A percentile compares a stretch with the other conserved stretches of the same genome.
Conservation (phyloP, 2,797 vertebrate species). For the Centropyge bicolor region DNA sequence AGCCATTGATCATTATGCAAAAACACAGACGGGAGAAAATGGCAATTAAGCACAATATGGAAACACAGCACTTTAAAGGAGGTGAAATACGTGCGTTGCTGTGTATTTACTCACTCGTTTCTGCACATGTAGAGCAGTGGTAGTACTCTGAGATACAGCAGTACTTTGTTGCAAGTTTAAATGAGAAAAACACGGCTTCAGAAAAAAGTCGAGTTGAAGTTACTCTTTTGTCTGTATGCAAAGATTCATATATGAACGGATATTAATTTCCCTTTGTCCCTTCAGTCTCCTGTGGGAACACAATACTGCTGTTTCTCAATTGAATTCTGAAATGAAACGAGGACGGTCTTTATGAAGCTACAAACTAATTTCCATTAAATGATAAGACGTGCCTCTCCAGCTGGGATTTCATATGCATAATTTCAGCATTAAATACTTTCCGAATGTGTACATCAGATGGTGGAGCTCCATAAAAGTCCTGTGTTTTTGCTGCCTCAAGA, state of each 20-base stretch:
- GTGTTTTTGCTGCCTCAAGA: slow-evolving; percentile 6
- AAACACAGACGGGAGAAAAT: slow-evolving; percentile 66
- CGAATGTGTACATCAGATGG: slow-evolving; percentile 22
- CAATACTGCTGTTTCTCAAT: slow-evolving; percentile 9
- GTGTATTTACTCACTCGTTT: slow-evolving; percentile 43
- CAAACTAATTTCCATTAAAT: slow-evolving; percentile 62
- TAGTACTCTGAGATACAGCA: slow-evolving; percentile 8
- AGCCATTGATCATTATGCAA: slow-evolving; percentile 67
- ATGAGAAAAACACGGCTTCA: slow-evolving; percentile 7
- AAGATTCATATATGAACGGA: slow-evolving; percentile 43
- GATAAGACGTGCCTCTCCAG: slow-evolving; percentile 55
- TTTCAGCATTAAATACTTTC: slow-evolving; percentile 27
- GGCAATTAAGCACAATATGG: slow-evolving; percentile 65
- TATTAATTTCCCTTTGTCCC: slow-evolving; percentile 52
- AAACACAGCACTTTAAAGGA: slow-evolving; percentile 59
- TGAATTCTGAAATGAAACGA: slow-evolving; percentile 39
- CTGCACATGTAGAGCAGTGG: slow-evolving; percentile 9
- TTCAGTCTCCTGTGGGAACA: slow-evolving; percentile 27
- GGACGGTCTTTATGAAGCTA: slow-evolving; percentile 33
- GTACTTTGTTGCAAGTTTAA: slow-evolving; percentile 6
- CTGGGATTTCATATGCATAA: slow-evolving; percentile 44
- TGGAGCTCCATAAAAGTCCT: slow-evolving; percentile 32
- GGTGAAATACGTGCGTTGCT: slow-evolving; percentile 44
- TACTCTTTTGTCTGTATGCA: slow-evolving; percentile 39
- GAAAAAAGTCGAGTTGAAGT: slow-evolving; percentile 6